These are phyloP conservation scores for Erebia aethiops DNA, from an alignment of 2,888 invertebrate genomes.

Conservation along the genomic window DNA sequence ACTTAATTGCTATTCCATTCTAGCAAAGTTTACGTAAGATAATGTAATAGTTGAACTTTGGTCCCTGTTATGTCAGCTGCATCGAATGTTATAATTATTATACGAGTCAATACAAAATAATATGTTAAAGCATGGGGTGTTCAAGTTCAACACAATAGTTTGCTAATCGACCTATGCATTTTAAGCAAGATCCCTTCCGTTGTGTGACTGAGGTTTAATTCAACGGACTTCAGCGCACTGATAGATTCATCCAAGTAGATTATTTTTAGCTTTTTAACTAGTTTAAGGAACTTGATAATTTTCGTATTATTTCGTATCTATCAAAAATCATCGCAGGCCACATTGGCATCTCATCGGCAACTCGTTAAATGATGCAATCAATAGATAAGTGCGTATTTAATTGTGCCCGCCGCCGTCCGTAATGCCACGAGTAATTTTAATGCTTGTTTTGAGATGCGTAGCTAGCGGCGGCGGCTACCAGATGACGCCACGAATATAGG, in stretches of 20 bases:
- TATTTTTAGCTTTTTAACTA: neutral
- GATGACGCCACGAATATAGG: conserved; percentile 74
- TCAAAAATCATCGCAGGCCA: conserved; percentile 27
- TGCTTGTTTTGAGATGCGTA: conserved; percentile 61
- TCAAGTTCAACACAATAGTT: conserved; percentile 6
- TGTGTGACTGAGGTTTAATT: too few relatives aligned
- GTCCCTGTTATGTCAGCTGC: conserved; percentile 11
- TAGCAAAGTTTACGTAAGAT: conserved; percentile 20
- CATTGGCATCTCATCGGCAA: conserved; percentile 37
- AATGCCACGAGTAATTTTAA: conserved; percentile 50
- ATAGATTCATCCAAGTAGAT: neutral
- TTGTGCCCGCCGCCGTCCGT: conserved; percentile 51
- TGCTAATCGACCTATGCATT: conserved; percentile 19
- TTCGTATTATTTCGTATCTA: conserved; percentile 13
- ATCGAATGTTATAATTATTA: neutral
- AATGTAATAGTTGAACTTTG: conserved; percentile 18
- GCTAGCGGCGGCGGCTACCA: conserved; percentile 75
- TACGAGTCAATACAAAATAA: conserved; percentile 1
- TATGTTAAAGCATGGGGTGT: neutral
- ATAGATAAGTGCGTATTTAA: conserved; percentile 55
- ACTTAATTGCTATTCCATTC: conserved; percentile 8
- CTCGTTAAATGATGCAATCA: conserved; percentile 54
- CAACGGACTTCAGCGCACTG: too few relatives aligned
- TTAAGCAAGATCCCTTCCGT: neutral
- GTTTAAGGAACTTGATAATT: neutral